Evolutionary conservation across 2,113 vertebrate species (phyloP).

Genomic region (Seriola quinqueradiata): DNA sequence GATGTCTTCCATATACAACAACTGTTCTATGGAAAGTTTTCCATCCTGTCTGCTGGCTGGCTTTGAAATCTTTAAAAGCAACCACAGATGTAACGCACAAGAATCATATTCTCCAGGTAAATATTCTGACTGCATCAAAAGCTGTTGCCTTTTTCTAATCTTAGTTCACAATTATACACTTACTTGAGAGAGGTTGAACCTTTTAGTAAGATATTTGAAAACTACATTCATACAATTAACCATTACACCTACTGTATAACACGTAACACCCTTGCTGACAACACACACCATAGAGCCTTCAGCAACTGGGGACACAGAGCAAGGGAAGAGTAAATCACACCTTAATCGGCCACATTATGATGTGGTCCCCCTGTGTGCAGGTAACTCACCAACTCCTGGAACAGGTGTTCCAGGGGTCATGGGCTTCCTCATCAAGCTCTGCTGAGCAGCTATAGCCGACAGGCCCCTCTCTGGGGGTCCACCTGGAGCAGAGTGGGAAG

Average conservation of each 20-base stretch:
- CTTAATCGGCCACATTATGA: conserved; percentile 85
- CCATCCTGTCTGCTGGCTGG: conserved; percentile 6
- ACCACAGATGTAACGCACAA: background rate
- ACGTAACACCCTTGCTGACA: conserved; percentile 62
- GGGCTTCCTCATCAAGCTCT: conserved; percentile 90
- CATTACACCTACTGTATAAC: conserved; percentile 51
- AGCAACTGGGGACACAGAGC: conserved; percentile 73
- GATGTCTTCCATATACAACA: conserved; percentile 47
- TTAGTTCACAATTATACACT: background rate
- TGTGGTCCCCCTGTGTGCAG: conserved; percentile 84
- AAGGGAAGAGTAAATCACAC: conserved; percentile 81
- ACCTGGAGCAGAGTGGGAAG: conserved; percentile 88
- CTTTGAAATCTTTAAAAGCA: conserved; percentile 36
- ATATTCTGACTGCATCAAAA: conserved; percentile 1
- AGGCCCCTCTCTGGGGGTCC: conserved; percentile 90
- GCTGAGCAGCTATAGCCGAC: conserved; percentile 85
- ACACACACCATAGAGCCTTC: conserved; percentile 66
- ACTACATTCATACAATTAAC: conserved; percentile 55
- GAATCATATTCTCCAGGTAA: background rate
- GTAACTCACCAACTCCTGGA: conserved; percentile 95
- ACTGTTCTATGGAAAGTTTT: conserved; percentile 38
- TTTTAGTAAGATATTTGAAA: conserved; percentile 46
- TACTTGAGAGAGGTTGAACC: conserved; percentile 33
- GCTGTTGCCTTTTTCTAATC: background rate
- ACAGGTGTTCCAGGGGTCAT: conserved; percentile 91